Percentiles rank a stretch among this genome's conserved stretches.
phyloP scores from a whole-genome alignment of 2,113 vertebrate species.

The Gadus chalcogrammus region DNA sequence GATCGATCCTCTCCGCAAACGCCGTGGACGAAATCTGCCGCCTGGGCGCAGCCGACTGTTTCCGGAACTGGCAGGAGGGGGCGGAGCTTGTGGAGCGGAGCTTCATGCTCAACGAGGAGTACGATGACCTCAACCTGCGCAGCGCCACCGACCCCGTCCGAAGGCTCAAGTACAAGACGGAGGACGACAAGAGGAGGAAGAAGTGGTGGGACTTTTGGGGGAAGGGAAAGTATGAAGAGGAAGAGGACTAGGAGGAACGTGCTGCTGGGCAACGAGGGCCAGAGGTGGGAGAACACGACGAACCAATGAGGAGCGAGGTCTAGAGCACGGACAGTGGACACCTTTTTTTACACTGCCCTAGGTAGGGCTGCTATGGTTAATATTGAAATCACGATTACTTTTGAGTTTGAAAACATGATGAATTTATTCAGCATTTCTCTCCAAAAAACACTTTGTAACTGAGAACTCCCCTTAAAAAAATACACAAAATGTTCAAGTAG shows the following conservation, averaged over 20 bases:
- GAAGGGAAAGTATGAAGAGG: background rate
- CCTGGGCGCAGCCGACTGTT: conserved; percentile 72
- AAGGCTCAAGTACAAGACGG: conserved; percentile 82
- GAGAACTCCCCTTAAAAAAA: too few relatives aligned
- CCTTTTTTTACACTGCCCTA: background rate
- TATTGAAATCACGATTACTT: too few relatives aligned
- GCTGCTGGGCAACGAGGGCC: background rate
- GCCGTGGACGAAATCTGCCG: conserved; percentile 78
- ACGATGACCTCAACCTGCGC: conserved; percentile 67
- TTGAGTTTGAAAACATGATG: too few relatives aligned
- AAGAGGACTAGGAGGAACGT: background rate
- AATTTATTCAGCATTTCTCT: too few relatives aligned
- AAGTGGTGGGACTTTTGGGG: conserved; percentile 52
- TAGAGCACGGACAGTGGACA: background rate
- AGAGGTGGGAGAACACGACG: background rate
- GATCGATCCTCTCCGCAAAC: conserved; percentile 76
- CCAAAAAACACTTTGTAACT: too few relatives aligned
- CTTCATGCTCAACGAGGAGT: conserved; percentile 83
- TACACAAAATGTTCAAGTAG: too few relatives aligned
- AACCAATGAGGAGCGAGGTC: background rate
- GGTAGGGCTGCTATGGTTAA: background rate
- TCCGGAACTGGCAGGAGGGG: conserved; percentile 84
- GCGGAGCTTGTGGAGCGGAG: conserved; percentile 82
- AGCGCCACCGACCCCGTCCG: conserved; percentile 81
- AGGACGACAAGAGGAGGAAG: conserved; percentile 71